Conservation (phyloP, 2,797 vertebrate genomes). For the Staurois parvus region DNA sequence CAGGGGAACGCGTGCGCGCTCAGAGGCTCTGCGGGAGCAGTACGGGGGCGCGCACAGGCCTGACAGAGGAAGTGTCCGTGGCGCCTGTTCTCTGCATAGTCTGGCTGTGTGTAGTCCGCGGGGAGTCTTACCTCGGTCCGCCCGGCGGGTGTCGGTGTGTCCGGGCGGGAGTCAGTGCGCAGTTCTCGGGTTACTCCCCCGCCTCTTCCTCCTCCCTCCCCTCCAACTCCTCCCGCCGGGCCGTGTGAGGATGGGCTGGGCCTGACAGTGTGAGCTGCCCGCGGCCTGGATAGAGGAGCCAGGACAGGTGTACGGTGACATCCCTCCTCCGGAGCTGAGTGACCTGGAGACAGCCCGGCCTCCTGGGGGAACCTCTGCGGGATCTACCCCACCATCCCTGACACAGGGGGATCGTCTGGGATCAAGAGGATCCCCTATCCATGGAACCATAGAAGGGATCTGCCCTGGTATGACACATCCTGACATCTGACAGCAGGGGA, state of each 20-base stretch:
- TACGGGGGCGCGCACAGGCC: conserved; percentile 18
- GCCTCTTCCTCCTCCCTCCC: conserved; percentile 1
- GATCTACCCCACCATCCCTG: background rate
- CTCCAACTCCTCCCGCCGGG: background rate
- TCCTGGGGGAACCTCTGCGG: background rate
- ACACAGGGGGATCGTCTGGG: background rate
- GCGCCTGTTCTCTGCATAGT: background rate
- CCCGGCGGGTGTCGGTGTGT: background rate
- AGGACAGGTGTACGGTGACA: conserved; percentile 27
- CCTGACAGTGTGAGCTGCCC: conserved; percentile 18
- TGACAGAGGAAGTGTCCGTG: background rate
- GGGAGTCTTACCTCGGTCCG: background rate
- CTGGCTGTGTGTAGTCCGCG: background rate
- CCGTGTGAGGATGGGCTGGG: conserved; percentile 31
- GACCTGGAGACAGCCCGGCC: background rate
- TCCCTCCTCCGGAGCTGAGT: conserved; percentile 6
- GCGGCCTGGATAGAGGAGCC: conserved; percentile 30
- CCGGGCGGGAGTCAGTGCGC: background rate
- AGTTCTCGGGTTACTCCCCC: background rate
- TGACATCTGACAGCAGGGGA: background rate
- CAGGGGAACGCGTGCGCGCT: conserved; percentile 32
- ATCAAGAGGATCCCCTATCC: background rate
- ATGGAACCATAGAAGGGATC: background rate
- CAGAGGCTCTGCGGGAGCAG: background rate
- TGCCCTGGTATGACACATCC: no score